Conservation (phyloP, 1,140 invertebrate genomes). For the Monomorium pharaonis region DNA sequence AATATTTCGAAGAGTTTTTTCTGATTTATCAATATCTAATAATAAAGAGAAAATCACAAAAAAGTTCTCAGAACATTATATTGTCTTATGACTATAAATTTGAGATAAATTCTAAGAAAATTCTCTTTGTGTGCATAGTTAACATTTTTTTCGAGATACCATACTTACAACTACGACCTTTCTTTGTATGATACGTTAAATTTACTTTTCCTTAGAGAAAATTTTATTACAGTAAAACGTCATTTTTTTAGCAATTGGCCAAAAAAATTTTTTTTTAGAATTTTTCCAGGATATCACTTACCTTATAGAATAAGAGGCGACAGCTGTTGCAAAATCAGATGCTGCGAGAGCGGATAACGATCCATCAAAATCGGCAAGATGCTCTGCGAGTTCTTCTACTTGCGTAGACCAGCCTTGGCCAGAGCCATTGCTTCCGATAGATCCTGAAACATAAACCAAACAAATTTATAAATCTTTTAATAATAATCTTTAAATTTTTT, state of each 20-base stretch:
- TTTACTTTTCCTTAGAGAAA: not conserved
- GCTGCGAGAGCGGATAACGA: conserved; percentile 91
- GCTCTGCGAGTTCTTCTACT: conserved; percentile 89
- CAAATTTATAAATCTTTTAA: not conserved
- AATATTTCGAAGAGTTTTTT: too few relatives aligned
- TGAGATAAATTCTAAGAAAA: too few relatives aligned
- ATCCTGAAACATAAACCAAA: conserved; percentile 69
- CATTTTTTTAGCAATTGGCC: not conserved
- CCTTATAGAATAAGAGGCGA: conserved; percentile 89
- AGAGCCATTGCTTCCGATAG: conserved; percentile 80
- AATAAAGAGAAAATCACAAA: too few relatives aligned
- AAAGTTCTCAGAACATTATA: too few relatives aligned
- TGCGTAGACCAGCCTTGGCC: conserved; percentile 82
- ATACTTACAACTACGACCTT: not conserved
- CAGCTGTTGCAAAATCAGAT: conserved; percentile 88
- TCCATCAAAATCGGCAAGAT: conserved; percentile 91
- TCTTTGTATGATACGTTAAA: not conserved
- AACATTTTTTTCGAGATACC: too few relatives aligned
- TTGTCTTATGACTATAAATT: too few relatives aligned
- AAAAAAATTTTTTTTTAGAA: not conserved
- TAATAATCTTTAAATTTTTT: too few relatives aligned
- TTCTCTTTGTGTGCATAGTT: too few relatives aligned
- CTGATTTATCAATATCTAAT: too few relatives aligned
- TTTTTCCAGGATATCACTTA: conserved; percentile 75
- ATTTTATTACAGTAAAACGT: not conserved